Percentiles rank a stretch among this genome's conserved stretches.
These are phyloP conservation scores for Poeciliopsis gracilis DNA, from an alignment of 2,797 vertebrate species.

Conservation along the genomic window DNA sequence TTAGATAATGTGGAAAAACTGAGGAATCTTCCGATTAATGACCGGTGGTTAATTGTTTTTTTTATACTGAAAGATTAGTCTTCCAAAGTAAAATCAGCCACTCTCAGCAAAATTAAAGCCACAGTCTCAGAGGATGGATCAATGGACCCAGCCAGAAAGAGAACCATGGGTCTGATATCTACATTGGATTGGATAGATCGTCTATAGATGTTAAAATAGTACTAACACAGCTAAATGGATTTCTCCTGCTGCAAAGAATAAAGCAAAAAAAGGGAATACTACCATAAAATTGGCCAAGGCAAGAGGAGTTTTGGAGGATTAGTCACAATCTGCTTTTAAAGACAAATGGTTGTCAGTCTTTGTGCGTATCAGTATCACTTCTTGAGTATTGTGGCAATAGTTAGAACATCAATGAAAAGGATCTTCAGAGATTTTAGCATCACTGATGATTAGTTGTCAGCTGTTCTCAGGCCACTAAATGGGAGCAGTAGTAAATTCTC, in stretches of 20 bases:
- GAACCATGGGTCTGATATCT: neutral
- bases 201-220: neutral
- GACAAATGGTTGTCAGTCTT: neutral
- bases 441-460: neutral
- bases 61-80: neutral
- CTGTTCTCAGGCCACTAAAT: neutral
- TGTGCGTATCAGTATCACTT: neutral
- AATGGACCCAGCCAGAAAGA: neutral
- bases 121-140: neutral
- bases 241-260: neutral
- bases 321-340: neutral
- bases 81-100: neutral
- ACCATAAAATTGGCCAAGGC: neutral
- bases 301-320: neutral
- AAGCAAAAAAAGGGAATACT: neutral
- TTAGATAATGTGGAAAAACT: neutral
- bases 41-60: no score
- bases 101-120: neutral
- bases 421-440: neutral
- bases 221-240: neutral
- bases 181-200: neutral
- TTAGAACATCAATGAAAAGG: neutral
- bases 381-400: neutral
- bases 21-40: neutral
- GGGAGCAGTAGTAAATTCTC: slow-evolving; percentile 15